Evolutionary conservation across 2,797 vertebrate species (phyloP).

Genomic region (Sebastolobus alascanus): DNA sequence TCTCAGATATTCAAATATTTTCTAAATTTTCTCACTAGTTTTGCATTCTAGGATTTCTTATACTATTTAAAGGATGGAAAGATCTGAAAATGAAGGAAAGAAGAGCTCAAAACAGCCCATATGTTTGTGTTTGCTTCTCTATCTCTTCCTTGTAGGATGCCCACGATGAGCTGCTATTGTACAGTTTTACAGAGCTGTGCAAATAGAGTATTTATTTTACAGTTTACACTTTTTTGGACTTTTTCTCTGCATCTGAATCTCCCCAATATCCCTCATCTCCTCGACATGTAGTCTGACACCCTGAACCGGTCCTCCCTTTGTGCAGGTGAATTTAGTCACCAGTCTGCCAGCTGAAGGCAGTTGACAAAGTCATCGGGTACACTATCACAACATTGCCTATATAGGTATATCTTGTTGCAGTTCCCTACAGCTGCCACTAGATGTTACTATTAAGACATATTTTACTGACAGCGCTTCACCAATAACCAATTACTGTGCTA

Average conservation of each 20-base stretch:
- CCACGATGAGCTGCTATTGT: no score
- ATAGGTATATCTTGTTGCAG: not conserved
- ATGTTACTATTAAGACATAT: not conserved
- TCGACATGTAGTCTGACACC: not conserved
- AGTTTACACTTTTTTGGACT: not conserved
- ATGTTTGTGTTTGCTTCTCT: no score
- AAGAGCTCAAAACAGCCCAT: not conserved
- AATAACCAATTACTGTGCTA: not conserved
- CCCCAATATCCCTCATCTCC: not conserved
- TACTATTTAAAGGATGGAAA: not conserved
- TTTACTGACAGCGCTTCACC: not conserved
- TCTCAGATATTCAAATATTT: not conserved
- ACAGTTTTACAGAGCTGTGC: not conserved
- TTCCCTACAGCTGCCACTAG: conserved; percentile 6
- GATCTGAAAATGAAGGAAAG: not conserved
- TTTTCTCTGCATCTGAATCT: not conserved
- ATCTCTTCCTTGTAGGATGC: no score
- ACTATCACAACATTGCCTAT: not conserved
- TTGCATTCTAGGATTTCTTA: not conserved
- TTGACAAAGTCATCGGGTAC: not conserved
- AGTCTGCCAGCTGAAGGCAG: not conserved
- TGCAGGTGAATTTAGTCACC: not conserved
- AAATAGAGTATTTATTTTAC: not conserved
- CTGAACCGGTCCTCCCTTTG: not conserved
- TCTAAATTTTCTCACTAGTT: not conserved